Conservation (phyloP, 2,888 invertebrate genomes). For the Chymomyza amoena region DNA sequence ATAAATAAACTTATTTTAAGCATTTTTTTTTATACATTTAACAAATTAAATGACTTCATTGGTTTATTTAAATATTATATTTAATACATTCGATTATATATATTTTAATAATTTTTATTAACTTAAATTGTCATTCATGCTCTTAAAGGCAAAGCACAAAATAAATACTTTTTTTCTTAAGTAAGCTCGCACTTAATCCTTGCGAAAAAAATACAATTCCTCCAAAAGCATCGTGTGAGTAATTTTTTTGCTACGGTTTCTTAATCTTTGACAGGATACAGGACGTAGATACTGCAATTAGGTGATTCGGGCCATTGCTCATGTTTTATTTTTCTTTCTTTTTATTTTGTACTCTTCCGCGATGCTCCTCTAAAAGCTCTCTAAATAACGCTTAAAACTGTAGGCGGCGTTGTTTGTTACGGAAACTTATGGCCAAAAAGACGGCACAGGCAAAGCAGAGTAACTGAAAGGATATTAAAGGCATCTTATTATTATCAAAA, state of each 20-base stretch:
- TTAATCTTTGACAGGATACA: background rate
- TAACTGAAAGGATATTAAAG: conserved; percentile 47
- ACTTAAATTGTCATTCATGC: conserved; percentile 35
- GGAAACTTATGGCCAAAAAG: conserved; percentile 69
- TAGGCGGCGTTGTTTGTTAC: conserved; percentile 74
- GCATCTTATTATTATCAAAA: background rate
- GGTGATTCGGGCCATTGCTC: background rate
- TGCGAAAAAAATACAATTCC: background rate
- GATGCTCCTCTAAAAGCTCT: background rate
- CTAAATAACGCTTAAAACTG: conserved; percentile 60
- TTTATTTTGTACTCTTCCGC: background rate
- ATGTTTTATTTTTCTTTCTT: background rate
- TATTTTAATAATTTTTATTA: background rate
- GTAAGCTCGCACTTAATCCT: background rate
- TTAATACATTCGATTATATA: background rate
- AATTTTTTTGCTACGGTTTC: background rate
- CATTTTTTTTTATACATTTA: background rate
- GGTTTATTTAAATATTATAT: conserved; percentile 4
- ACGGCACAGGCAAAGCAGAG: conserved; percentile 61
- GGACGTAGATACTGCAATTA: background rate
- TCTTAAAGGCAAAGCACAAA: conserved; percentile 37
- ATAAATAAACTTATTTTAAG: background rate
- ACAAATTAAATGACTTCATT: conserved; percentile 12
- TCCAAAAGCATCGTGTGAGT: background rate
- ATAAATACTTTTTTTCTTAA: conserved; percentile 40